Evolutionary conservation across 1,140 invertebrate species (phyloP).

Genomic region (Melanaphis sacchari): DNA sequence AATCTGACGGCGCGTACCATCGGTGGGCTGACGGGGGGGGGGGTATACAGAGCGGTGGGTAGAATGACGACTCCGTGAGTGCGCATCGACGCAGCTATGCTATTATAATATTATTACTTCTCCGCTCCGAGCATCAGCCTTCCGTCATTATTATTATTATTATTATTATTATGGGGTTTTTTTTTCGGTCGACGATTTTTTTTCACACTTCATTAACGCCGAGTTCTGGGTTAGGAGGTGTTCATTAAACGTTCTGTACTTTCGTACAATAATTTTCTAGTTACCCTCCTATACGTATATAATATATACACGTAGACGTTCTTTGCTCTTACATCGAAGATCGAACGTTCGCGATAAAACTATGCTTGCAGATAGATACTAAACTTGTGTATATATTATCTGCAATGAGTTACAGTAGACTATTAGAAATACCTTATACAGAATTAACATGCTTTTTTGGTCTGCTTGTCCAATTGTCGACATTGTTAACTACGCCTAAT

Average conservation of each 20-base stretch:
- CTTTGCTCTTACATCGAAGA: too few species aligned
- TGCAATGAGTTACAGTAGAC: too few species aligned
- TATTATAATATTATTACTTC: neutral
- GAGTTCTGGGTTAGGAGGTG: neutral
- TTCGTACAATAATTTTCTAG: neutral
- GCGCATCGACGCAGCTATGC: neutral
- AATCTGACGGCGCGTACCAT: neutral
- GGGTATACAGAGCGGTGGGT: neutral
- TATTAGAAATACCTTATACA: too few species aligned
- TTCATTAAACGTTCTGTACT: neutral
- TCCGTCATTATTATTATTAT: neutral
- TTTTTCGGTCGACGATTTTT: neutral
- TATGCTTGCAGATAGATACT: too few species aligned
- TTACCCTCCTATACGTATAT: neutral
- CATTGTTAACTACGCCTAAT: too few species aligned
- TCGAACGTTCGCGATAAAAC: too few species aligned
- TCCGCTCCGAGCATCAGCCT: neutral
- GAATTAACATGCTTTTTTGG: too few species aligned
- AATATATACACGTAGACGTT: too few species aligned
- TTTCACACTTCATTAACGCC: constrained; percentile 19
- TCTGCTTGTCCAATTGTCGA: too few species aligned
- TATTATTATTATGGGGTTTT: neutral
- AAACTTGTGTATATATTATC: too few species aligned
- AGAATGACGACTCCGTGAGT: neutral
- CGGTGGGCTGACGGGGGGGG: neutral